Evolutionary conservation across 2,797 vertebrate genomes (phyloP), one percentile per base, ranked within the genome.

Genomic region (Oryzias dopingdopingensis): DNA sequence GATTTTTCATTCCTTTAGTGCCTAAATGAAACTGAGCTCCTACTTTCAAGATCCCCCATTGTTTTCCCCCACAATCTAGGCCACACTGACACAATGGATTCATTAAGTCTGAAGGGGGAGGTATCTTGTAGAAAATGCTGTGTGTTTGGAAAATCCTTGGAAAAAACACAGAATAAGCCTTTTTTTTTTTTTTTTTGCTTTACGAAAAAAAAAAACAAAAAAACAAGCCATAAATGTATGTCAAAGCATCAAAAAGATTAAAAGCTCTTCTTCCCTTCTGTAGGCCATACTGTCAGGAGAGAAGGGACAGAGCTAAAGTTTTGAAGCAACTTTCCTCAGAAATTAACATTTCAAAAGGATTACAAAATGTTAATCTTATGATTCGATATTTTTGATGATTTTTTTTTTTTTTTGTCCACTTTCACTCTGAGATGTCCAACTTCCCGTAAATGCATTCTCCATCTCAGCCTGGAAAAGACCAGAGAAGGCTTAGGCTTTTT

Each of bases 41-140:
- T 64, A 52, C 49, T 77, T 72, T 70, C 42, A 73, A 67, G 51
- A 56, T 48, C 50, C 51, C 55, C 42, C 64, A 10, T 57, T 32
- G 43, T 55, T 22, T 76, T 32, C 26, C 10, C 56, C n/a, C 37
- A 20, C n/a, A 69, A 67, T 71, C 63, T 46, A 20, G 70, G 72
- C 60, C 62, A 73, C 29, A 42, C 53, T 72, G 40, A 74, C 54
- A 76, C 42, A 75, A 73, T 49, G 42, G 51, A 56, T 57, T 62
- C 8, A 42, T 62, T 17, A 46, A 66, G 49, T 23, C 46, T 53
- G 16, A 52, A n/a, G 42, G 23, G 18, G 50, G 16, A 56, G 17
- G 42, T 24, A 47, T 63, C 41, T 56, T 47, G 47, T 56, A 16
- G 43, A 37, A 37, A 37, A 37, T 37, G 32, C 32, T 37, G 32